These are phyloP conservation scores for Oreochromis spilurus DNA, from an alignment of 2,113 vertebrate genomes.

Conservation along the genomic window DNA sequence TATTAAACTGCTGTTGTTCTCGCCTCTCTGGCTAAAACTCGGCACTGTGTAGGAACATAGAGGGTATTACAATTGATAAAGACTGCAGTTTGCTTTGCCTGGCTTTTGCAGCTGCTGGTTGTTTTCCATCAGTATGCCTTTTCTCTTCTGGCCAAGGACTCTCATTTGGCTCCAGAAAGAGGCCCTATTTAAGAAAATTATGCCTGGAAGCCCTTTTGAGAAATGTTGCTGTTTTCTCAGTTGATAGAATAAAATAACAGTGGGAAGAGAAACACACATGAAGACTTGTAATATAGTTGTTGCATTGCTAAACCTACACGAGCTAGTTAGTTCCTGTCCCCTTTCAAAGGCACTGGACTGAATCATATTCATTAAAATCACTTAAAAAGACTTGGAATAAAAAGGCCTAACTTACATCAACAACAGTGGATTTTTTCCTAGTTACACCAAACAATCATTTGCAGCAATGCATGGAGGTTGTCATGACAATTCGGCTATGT, in stretches of 20 bases:
- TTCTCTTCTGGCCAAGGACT: conserved; percentile 4
- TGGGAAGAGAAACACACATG: not conserved
- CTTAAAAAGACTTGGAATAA: not conserved
- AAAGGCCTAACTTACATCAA: not conserved
- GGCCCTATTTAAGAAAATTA: conserved; percentile 9
- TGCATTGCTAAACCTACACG: not conserved
- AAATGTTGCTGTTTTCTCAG: conserved; percentile 10
- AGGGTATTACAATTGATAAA: not conserved
- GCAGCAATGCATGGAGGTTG: conserved; percentile 43
- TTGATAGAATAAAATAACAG: not conserved
- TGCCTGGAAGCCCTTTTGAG: not conserved
- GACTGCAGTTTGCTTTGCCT: not conserved
- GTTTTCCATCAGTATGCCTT: conserved; percentile 15
- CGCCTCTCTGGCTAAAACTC: not conserved
- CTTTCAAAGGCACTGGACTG: not conserved
- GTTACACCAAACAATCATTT: conserved; percentile 36
- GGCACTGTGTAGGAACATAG: not conserved
- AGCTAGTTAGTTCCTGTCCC: not conserved
- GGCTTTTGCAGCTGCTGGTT: conserved; percentile 5
- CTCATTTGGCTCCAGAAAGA: not conserved
- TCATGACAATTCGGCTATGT: conserved; percentile 41
- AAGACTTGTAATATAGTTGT: not conserved
- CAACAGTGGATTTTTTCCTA: not conserved
- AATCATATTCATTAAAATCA: not conserved
- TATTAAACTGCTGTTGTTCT: not conserved